Conservation (phyloP, 2,797 vertebrate species). For the Tauraco hartlaubi region DNA sequence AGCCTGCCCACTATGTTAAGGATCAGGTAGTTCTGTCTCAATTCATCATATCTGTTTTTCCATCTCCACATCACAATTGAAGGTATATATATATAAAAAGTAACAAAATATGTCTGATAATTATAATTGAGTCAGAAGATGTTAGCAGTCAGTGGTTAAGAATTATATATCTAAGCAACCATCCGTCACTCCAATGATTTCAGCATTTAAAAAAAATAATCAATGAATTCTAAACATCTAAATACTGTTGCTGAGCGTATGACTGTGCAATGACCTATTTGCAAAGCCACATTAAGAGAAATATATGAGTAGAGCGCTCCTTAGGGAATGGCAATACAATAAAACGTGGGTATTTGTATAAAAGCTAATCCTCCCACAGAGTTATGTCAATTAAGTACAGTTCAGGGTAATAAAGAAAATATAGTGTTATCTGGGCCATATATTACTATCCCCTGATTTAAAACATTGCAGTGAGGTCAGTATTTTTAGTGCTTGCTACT, state of each 20-base stretch:
- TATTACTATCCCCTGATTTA: not conserved
- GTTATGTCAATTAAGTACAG: constrained; percentile 19
- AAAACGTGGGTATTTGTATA: constrained; percentile 7
- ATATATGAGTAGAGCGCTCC: constrained; percentile 8
- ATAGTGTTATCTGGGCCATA: not conserved
- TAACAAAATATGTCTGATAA: not conserved
- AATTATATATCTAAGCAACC: not conserved
- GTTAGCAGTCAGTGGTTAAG: not conserved
- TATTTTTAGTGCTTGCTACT: not conserved
- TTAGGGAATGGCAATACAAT: constrained; percentile 9
- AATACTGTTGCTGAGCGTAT: not conserved
- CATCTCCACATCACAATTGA: not conserved
- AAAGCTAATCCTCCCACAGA: constrained; percentile 34
- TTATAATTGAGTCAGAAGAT: not conserved
- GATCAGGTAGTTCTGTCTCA: not conserved
- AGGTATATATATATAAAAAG: not conserved
- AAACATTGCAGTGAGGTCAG: not conserved
- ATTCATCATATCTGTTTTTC: not conserved
- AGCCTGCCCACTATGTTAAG: not conserved
- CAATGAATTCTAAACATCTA: constrained; percentile 38
- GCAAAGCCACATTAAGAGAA: constrained; percentile 42
- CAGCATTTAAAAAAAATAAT: constrained; percentile 2
- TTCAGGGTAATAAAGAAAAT: constrained; percentile 55
- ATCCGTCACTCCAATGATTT: not conserved
- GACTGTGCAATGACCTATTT: constrained; percentile 28